Conservation (phyloP, 2,113 vertebrate species). For the Sarotherodon lohbergeri region DNA sequence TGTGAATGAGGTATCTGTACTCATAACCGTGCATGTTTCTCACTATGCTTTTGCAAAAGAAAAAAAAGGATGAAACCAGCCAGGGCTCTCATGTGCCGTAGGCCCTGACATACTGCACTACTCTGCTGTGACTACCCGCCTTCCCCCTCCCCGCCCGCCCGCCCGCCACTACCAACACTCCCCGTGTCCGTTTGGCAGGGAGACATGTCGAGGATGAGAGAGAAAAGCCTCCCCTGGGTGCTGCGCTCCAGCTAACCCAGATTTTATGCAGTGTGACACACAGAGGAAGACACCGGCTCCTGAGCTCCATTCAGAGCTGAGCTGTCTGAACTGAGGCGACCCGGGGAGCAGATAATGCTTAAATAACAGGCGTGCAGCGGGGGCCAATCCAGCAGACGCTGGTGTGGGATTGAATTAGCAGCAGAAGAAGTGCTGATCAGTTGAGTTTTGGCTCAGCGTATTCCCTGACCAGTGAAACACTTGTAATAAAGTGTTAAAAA, state of each 20-base stretch:
- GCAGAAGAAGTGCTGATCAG: not conserved
- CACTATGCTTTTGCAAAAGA: not conserved
- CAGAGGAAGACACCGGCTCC: conserved; percentile 48
- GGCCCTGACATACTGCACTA: conserved; percentile 49
- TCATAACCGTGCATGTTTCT: conserved; percentile 3
- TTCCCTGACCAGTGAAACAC: not conserved
- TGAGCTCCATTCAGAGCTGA: conserved; percentile 25
- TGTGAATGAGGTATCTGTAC: not conserved
- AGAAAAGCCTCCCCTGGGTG: conserved; percentile 49
- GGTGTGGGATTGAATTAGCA: not conserved
- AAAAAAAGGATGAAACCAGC: not conserved
- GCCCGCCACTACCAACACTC: not conserved
- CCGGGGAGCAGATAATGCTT: not conserved
- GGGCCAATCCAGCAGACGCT: not conserved
- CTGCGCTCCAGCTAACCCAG: conserved; percentile 53
- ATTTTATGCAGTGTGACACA: conserved; percentile 59
- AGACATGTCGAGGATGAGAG: conserved; percentile 47
- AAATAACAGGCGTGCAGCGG: not conserved
- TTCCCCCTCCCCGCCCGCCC: not conserved
- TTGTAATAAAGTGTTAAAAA: not conserved
- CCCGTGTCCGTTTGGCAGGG: conserved; percentile 39
- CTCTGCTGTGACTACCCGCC: not conserved
- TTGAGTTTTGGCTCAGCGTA: not conserved
- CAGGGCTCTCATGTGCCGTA: conserved; percentile 3
- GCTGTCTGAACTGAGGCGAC: conserved; percentile 17